Evolutionary conservation across 2,888 invertebrate genomes (phyloP), one percentile per base, ranked within the genome.

Genomic region (Aleiodes alternator): DNA sequence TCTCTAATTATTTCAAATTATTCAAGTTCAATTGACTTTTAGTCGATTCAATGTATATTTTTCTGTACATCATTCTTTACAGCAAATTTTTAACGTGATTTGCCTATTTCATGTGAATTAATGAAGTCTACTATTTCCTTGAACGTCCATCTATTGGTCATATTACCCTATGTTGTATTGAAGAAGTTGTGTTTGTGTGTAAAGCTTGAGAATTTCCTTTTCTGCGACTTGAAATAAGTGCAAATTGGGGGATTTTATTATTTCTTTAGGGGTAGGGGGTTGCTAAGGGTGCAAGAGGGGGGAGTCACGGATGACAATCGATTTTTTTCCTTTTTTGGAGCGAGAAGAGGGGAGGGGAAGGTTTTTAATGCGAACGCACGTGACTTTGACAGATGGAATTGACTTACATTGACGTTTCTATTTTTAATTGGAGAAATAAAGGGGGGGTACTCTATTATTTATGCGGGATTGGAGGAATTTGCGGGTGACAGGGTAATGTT

Each of bases 331-430:
- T 14, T 51, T 51, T 14, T 51, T 14, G 31, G 31, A 23, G 57
- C 29, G 29, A 57, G 57, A 23, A n/a, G 12, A 31, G 3, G 11
- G 7, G 43, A 8, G 34, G 6, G 34, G 34, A 3, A 2, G 3
- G 56, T 56, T 29, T 56, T 12, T 29, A 5, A 9, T 56, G 6
- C 5, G 57, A 57, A 57, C 57, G 31, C 57, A 31, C 31, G 57
- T 12, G 29, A 57, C 57, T 16, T 29, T 29, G 29, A 14, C 34
- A 38, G 12, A 38, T 38, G n/a, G 61, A 61, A 38, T 16, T 14
- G 38, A 61, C 61, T 61, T 11, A 14, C 61, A 61, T 61, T 61
- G 61, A 61, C 38, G 61, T 43, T 64, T 64, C 64, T 64, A 64
- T 64, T 64, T 64, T 64, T 64, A 43, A 64, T 61, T 34, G 8